A percentile compares a stretch with the other conserved stretches of the same genome.
These are phyloP conservation scores for Plumapathes pennacea DNA, from an alignment of 92 coral and sea anemone genomes.

Conservation along the genomic window DNA sequence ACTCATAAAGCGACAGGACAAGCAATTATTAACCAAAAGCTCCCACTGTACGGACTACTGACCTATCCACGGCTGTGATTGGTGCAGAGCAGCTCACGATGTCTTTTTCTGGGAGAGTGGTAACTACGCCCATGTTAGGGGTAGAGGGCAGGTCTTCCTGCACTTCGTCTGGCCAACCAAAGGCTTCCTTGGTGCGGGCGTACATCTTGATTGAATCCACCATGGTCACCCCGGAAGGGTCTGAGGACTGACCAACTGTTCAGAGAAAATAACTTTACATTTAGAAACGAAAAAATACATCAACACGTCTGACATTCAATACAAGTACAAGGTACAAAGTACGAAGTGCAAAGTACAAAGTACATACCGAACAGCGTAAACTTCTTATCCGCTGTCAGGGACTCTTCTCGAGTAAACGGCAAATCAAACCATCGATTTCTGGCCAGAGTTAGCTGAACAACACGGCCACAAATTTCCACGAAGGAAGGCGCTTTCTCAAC, in stretches of 20 bases:
- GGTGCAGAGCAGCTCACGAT: conserved; percentile 70
- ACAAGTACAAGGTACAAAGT: not conserved
- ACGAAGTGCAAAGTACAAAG: not conserved
- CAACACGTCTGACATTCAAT: not conserved
- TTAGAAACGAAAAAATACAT: too few species aligned
- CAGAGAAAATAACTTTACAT: too few species aligned
- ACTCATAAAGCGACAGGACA: too few species aligned
- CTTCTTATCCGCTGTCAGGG: conserved; percentile 88
- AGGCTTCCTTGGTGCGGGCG: conserved; percentile 86
- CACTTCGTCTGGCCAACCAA: conserved; percentile 99
- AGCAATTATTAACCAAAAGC: too few species aligned
- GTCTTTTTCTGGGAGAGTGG: conserved; percentile 72
- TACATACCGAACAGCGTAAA: conserved; percentile 80
- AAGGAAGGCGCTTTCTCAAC: conserved; percentile 91
- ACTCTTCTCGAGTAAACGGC: conserved; percentile 93
- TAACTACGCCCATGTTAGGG: conserved; percentile 50
- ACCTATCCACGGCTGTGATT: conserved; percentile 83
- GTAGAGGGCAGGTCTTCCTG: conserved; percentile 87
- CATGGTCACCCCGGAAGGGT: conserved; percentile 94
- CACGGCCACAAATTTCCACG: conserved; percentile 90
- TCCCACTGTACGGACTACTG: conserved; percentile 26
- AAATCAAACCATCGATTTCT: conserved; percentile 97
- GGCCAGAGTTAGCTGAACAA: conserved; percentile 69
- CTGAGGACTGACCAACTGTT: conserved; percentile 93
- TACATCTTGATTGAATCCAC: conserved; percentile 96